Conservation (phyloP, 2,797 vertebrate genomes). For the Peromyscus aztecus region DNA sequence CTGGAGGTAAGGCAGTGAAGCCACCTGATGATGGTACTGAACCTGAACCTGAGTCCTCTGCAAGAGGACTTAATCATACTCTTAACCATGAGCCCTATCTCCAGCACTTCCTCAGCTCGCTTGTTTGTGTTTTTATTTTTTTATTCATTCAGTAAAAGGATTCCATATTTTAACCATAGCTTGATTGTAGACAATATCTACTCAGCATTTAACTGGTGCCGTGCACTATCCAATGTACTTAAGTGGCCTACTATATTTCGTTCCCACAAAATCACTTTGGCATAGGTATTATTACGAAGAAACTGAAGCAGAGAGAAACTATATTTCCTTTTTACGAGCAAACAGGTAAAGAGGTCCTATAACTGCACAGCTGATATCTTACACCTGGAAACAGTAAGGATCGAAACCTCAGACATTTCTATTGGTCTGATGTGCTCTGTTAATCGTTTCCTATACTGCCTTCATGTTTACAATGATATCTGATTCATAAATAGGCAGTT, state of each 20-base stretch:
- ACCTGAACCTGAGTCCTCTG: not conserved
- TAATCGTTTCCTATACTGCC: not conserved
- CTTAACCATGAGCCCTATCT: not conserved
- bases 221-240: not conserved
- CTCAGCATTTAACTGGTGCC: not conserved
- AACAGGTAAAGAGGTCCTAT: not conserved
- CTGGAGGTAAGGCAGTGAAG: not conserved
- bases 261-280: not conserved
- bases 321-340: not conserved
- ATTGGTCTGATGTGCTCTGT: not conserved
- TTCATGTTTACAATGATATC: slow-evolving; percentile 2
- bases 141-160: slow-evolving; percentile 4
- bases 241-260: not conserved
- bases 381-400: slow-evolving; percentile 10
- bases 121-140: not conserved
- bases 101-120: not conserved
- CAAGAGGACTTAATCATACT: not conserved
- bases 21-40: not conserved
- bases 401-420: not conserved
- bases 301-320: slow-evolving; percentile 5
- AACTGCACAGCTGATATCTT: not conserved
- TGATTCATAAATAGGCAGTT: not conserved
- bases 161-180: not conserved
- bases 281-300: slow-evolving; percentile 16
- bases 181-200: not conserved